A percentile compares a stretch with the other conserved stretches of the same genome.
Evolutionary conservation across 2,888 invertebrate species (phyloP).

Genomic region (Callosobruchus maculatus): DNA sequence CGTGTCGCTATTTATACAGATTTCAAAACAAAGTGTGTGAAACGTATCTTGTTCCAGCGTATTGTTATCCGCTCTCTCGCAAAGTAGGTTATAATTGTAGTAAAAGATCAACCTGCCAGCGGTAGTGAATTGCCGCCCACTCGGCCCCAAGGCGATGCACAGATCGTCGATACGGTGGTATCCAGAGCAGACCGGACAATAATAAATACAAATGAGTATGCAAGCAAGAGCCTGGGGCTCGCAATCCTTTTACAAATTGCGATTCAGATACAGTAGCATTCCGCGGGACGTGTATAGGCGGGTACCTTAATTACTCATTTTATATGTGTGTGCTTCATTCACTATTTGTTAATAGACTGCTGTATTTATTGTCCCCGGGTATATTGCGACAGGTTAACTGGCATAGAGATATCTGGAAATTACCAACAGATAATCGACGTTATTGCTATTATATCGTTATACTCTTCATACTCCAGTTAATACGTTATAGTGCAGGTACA

Average conservation of each 20-base stretch:
- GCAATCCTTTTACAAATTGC: constrained; percentile 48
- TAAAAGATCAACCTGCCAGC: neutral
- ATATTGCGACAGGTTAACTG: constrained; percentile 12
- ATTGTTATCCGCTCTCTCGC: neutral
- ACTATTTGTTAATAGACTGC: constrained; percentile 46
- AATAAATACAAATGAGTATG: constrained; percentile 9
- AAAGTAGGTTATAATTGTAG: neutral
- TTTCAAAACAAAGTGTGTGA: neutral
- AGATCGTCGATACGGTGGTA: neutral
- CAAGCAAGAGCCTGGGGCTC: constrained; percentile 33
- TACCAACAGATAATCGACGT: neutral
- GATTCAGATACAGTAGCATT: constrained; percentile 49
- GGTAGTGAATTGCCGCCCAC: neutral
- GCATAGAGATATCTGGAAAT: neutral
- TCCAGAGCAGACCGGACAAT: neutral
- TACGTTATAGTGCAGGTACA: neutral
- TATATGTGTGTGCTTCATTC: constrained; percentile 43
- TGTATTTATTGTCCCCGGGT: constrained; percentile 20
- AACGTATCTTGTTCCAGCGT: neutral
- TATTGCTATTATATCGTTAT: neutral
- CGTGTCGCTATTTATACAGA: too few species aligned
- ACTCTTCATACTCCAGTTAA: neutral
- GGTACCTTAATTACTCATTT: constrained; percentile 48
- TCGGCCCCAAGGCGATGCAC: neutral
- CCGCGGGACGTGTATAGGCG: constrained; percentile 46